Base-by-base conservation (phyloP, 2,797 vertebrate species). In the Aldrovandia affinis region DNA sequence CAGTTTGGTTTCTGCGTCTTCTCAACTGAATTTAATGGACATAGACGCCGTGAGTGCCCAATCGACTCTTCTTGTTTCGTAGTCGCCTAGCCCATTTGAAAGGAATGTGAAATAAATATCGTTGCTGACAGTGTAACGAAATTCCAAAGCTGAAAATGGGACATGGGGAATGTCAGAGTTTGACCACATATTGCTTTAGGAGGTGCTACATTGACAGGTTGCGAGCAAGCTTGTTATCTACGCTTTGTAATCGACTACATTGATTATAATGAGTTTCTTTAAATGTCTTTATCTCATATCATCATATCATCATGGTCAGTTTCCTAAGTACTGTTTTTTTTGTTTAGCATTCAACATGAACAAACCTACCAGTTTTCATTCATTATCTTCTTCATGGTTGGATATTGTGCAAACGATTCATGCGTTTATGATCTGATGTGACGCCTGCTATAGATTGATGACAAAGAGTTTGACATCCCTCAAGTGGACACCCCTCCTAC, bases 401-500 rank as follows among this genome's bases (percentile, higher is more conserved):
- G 22, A 36, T 65, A 54, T 15, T n/a, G n/a, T 18, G 59, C 28
- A 63, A n/a, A 18, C 12, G 5, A 47, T 70, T 36, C 28, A 39
- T 78, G 7, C 39, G 6, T 1, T 33, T 2, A 36, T 50, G 33
- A 39, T 47, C 78, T 70, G 78, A 6, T 54, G 25, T 47, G 44
- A 39, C 42, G 9, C 7, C 39, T 50, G 52, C 36, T 78, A 44
- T 94, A 99, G 98, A 99, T 99, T 0, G 98, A 99, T 39, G 98
- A 99, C 91, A 99, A 98, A 89, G 98, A 99, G 88, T 99, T 99
- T 52, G 98, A 99, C 91, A 99, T 99, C 91, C 98, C 98, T 89
- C 98, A 99, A 91, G 98, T 99, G 83, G 98, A 99, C 92, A 99
- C 98, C 0, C 98, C 98, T 70, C 98, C 98, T 36, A 99, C 98